These are phyloP conservation scores for Zosterops pallidus DNA, from an alignment of 2,113 vertebrate genomes.

Conservation along the genomic window DNA sequence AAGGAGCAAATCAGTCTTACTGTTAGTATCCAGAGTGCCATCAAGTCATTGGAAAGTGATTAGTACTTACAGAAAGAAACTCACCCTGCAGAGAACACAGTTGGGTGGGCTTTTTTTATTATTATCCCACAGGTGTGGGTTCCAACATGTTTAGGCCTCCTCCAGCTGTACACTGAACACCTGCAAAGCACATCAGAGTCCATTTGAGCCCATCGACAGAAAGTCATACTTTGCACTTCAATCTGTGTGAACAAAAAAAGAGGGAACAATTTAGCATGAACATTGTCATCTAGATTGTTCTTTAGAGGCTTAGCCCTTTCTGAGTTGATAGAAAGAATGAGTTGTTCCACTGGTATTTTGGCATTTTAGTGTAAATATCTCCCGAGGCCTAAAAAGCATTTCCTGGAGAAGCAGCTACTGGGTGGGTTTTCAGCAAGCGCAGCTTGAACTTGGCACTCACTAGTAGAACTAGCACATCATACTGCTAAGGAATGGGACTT, in stretches of 20 bases:
- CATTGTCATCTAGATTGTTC: background rate
- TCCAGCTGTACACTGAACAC: background rate
- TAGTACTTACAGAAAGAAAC: background rate
- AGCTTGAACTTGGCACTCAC: background rate
- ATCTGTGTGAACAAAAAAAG: background rate
- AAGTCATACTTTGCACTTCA: background rate
- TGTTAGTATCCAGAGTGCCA: background rate
- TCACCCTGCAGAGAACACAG: background rate
- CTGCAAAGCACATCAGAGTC: background rate
- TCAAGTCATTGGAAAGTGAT: background rate
- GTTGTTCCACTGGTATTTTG: background rate
- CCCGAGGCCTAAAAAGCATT: background rate
- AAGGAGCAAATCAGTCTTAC: background rate
- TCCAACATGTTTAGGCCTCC: background rate
- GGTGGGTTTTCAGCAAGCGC: background rate
- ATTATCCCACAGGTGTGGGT: background rate
- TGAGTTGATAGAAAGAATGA: background rate
- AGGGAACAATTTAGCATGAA: background rate
- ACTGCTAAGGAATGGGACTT: background rate
- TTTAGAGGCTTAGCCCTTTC: background rate
- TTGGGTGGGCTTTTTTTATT: background rate
- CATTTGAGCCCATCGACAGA: background rate
- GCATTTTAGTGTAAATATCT: background rate
- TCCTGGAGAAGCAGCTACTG: background rate
- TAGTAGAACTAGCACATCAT: background rate